Evolutionary conservation across 2,888 invertebrate genomes (phyloP).

Genomic region (Leucoptera coffeella): DNA sequence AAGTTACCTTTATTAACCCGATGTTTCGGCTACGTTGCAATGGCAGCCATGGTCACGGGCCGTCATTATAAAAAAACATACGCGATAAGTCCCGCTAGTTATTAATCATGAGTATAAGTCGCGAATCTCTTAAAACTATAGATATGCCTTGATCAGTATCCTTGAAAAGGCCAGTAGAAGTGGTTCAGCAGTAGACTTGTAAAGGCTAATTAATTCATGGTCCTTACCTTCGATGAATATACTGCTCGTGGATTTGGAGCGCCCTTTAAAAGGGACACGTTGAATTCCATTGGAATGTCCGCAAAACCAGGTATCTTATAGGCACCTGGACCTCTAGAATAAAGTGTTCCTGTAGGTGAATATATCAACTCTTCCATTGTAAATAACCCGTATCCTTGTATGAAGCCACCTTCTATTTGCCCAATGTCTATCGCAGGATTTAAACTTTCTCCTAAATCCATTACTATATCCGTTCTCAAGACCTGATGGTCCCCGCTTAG

Average conservation of each 20-base stretch:
- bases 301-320: constrained; percentile 93
- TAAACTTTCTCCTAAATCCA: constrained; percentile 92
- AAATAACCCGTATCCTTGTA: constrained; percentile 91
- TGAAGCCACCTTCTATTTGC: constrained; percentile 91
- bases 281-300: constrained; percentile 87
- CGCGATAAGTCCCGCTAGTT: too few species aligned
- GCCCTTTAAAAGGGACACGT: constrained; percentile 88
- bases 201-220: not conserved
- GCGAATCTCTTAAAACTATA: too few species aligned
- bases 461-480: constrained; percentile 85
- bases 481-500: constrained; percentile 91
- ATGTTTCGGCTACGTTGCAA: too few species aligned
- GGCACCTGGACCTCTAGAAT: constrained; percentile 84
- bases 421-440: constrained; percentile 97
- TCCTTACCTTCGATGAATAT: constrained; percentile 84
- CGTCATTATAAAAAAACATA: too few species aligned
- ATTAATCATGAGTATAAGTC: too few species aligned
- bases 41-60: too few species aligned
- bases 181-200: not conserved
- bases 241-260: constrained; percentile 86
- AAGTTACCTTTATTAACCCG: too few species aligned
- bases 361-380: constrained; percentile 86
- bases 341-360: constrained; percentile 75
- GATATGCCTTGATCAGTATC: too few species aligned
- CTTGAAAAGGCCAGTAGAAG: too few species aligned